Evolutionary conservation across 1,140 invertebrate genomes (phyloP).

Genomic region (Zaprionus capensis): DNA sequence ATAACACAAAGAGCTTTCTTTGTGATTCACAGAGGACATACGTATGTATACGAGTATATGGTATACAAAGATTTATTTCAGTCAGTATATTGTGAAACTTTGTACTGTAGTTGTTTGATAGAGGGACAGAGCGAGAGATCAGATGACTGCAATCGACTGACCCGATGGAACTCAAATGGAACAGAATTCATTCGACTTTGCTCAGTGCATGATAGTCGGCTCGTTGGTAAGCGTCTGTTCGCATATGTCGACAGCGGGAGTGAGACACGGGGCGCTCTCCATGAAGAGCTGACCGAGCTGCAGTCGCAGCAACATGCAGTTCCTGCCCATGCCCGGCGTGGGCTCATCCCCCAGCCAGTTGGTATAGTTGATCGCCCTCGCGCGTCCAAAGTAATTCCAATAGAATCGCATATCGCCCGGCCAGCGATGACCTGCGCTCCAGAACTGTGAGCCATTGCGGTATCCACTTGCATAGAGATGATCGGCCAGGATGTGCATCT

Average conservation of each 20-base stretch:
- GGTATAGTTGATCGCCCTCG: constrained; percentile 56
- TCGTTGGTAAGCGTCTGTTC: constrained; percentile 55
- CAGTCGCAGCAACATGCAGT: constrained; percentile 64
- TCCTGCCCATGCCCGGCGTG: constrained; percentile 56
- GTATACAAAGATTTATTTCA: no score
- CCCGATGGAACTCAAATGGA: no score
- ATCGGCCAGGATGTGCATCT: constrained; percentile 62
- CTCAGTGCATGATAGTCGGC: constrained; percentile 55
- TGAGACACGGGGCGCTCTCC: constrained; percentile 63
- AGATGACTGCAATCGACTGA: no score
- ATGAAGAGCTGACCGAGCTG: constrained; percentile 46
- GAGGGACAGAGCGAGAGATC: no score
- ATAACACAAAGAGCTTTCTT: no score
- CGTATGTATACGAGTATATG: no score
- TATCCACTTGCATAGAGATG: constrained; percentile 52
- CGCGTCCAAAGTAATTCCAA: constrained; percentile 71
- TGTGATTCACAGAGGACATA: no score
- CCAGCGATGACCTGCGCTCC: constrained; percentile 72
- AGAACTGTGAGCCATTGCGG: constrained; percentile 59
- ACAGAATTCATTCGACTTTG: no score
- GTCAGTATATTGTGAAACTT: no score
- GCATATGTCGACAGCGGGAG: constrained; percentile 58
- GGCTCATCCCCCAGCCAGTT: constrained; percentile 65
- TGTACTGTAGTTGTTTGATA: no score
- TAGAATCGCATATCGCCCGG: constrained; percentile 63